Conservation (phyloP, 2,113 vertebrate genomes). For the Festucalex cinctus region DNA sequence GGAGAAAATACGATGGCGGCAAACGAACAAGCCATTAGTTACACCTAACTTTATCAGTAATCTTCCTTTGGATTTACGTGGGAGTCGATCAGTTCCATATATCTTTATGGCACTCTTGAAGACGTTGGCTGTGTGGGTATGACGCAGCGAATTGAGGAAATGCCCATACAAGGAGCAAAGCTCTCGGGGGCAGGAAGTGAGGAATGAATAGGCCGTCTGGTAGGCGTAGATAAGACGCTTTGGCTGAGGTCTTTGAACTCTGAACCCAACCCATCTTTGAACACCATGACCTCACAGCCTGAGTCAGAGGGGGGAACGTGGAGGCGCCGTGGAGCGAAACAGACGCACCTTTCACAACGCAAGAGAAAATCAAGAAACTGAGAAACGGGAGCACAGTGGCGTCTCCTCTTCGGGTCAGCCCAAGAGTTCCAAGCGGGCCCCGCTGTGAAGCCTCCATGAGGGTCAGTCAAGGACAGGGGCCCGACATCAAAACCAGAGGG, state of each 20-base stretch:
- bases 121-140: slow-evolving; percentile 21
- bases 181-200: slow-evolving; percentile 33
- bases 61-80: slow-evolving; percentile 39
- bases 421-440: slow-evolving; percentile 24
- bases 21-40: slow-evolving; percentile 49
- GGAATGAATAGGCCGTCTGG: slow-evolving; percentile 47
- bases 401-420: slow-evolving; percentile 52
- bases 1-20: slow-evolving; percentile 33
- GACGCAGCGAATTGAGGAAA: slow-evolving; percentile 33
- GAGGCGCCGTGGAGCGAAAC: slow-evolving; percentile 16
- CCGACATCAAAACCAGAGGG: slow-evolving; percentile 39
- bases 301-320: slow-evolving; percentile 36
- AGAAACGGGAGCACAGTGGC: slow-evolving; percentile 24
- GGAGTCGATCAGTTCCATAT: slow-evolving; percentile 31
- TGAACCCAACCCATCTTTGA: slow-evolving; percentile 47
- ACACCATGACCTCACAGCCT: slow-evolving; percentile 38
- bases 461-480: slow-evolving; percentile 58
- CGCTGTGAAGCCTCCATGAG: slow-evolving; percentile 24
- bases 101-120: slow-evolving; percentile 32
- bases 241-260: slow-evolving; percentile 47
- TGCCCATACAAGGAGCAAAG: slow-evolving; percentile 44
- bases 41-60: slow-evolving; percentile 9
- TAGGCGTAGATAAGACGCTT: slow-evolving; percentile 54
- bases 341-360: slow-evolving; percentile 49
- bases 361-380: slow-evolving; percentile 15